Evolutionary conservation across 2,113 vertebrate genomes (phyloP).

Genomic region (Leiothrix lutea): DNA sequence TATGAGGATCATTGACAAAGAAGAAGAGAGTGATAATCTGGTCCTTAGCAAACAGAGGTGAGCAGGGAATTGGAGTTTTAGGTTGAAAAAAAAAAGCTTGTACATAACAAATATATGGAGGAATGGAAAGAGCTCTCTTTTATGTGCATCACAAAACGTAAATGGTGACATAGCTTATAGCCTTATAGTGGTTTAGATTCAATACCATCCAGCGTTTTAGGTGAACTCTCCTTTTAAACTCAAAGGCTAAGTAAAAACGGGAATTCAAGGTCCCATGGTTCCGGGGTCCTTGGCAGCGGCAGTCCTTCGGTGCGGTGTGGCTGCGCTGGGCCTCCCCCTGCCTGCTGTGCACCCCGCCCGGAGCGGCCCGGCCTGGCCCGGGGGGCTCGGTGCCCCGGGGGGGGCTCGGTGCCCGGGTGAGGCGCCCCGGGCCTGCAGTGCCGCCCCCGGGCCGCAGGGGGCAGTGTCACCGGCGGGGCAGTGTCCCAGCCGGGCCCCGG

Average conservation of each 20-base stretch:
- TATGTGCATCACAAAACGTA: background rate
- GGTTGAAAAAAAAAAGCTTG: background rate
- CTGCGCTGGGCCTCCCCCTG: background rate
- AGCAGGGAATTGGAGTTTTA: background rate
- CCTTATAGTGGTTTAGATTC: background rate
- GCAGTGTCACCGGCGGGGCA: background rate
- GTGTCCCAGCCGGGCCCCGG: too few species aligned
- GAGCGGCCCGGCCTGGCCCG: too few species aligned
- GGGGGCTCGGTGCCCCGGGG: too few species aligned
- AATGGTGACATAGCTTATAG: background rate
- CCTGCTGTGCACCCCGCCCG: too few species aligned
- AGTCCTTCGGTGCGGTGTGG: accelerated
- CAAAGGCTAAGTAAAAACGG: background rate
- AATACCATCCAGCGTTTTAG: accelerated
- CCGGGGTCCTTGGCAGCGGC: too few species aligned
- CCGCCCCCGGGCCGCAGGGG: background rate
- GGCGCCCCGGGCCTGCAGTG: too few species aligned
- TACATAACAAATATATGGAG: accelerated
- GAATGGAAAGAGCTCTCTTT: background rate
- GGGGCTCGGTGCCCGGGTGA: too few species aligned
- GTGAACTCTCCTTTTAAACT: background rate
- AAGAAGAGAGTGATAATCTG: background rate
- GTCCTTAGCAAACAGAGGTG: background rate
- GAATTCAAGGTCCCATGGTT: accelerated
- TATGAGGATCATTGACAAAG: background rate